Conservation (phyloP, 2,797 vertebrate species). For the Alcedo atthis region DNA sequence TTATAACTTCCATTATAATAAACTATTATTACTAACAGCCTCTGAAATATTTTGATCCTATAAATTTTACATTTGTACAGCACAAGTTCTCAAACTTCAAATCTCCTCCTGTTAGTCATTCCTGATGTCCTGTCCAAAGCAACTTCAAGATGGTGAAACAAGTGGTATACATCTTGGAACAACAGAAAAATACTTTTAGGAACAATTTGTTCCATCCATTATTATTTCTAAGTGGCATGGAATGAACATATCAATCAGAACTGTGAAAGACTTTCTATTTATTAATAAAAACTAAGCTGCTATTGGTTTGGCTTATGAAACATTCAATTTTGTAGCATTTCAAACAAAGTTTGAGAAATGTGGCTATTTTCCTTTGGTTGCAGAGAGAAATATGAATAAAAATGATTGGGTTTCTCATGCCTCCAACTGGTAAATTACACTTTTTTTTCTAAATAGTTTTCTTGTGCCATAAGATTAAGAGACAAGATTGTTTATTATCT, state of each 20-base stretch:
- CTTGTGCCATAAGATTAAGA: neutral
- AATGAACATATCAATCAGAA: neutral
- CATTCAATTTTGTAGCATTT: neutral
- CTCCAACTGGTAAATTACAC: neutral
- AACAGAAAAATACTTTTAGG: slow-evolving; percentile 11
- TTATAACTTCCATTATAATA: neutral
- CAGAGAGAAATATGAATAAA: neutral
- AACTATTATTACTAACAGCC: neutral
- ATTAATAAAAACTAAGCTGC: neutral
- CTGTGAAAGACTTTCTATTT: neutral
- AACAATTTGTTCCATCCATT: neutral
- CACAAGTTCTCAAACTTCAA: neutral
- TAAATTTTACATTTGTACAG: neutral
- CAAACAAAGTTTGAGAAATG: neutral
- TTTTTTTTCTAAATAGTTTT: neutral
- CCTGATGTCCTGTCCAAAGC: neutral
- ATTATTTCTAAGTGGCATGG: neutral
- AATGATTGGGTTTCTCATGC: neutral
- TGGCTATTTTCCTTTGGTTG: neutral
- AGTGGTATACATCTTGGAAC: neutral
- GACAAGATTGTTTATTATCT: neutral
- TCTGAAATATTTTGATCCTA: neutral
- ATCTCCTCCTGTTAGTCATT: neutral
- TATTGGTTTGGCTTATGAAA: neutral
- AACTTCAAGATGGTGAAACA: neutral